phyloP scores from a whole-genome alignment of 2,797 vertebrate genomes.

The Dipus sagitta region DNA sequence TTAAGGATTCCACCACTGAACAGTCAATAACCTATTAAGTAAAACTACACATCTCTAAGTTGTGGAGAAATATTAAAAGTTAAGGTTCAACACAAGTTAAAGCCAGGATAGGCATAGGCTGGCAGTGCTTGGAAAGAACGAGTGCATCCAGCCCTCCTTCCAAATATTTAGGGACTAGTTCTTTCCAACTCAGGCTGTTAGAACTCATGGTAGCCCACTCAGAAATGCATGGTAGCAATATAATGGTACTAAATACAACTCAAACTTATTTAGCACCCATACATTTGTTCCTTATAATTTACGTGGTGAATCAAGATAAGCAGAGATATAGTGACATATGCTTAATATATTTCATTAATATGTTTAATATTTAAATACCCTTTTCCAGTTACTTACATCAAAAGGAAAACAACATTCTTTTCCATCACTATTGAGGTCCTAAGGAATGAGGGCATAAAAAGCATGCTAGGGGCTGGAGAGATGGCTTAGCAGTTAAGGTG shows the following conservation, averaged over 20 bases:
- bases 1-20: not conserved
- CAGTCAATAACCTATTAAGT: constrained; percentile 40
- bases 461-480: not conserved
- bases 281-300: not conserved
- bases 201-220: fast-evolving
- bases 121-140: not conserved
- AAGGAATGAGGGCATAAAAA: not conserved
- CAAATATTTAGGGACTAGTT: not conserved
- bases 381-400: not conserved
- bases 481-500: too few species aligned
- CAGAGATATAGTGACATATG: not conserved
- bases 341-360: not conserved
- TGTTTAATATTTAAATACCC: not conserved
- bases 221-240: not conserved
- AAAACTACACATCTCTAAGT: constrained; percentile 24
- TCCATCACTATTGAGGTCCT: not conserved
- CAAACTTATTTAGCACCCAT: not conserved
- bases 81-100: not conserved
- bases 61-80: constrained; percentile 43
- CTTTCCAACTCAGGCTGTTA: not conserved
- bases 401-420: constrained; percentile 14
- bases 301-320: constrained; percentile 26
- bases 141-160: not conserved
- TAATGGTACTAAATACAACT: not conserved
- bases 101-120: not conserved